Base-by-base conservation (phyloP, 1,140 invertebrate species). In the Cheumatopsyche charites region DNA sequence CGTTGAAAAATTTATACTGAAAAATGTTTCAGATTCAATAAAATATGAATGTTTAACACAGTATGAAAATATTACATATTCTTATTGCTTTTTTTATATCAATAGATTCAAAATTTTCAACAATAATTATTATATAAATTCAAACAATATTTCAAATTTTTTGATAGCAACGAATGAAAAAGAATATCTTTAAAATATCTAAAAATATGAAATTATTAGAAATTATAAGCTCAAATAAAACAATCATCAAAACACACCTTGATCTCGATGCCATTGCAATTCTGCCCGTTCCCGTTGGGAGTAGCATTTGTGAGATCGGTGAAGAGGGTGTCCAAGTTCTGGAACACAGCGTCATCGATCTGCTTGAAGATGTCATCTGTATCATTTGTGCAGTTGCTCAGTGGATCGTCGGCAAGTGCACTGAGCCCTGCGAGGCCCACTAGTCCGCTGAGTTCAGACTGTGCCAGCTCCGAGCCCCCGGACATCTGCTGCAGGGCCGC, bases 361-460 rank as follows among this genome's bases (percentile, higher is more conserved):
- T 91, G 89, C 75, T 90, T 90, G 67, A 92, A 87, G 63, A 92
- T 88, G 75, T 91, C 90, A 68, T 91, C 90, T 13, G 89, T 87
- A 74, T 90, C 88, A 21, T 80, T 80, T 42, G 80, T 77, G 75
- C 43, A 79, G 77, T 29, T 75, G 23, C 81, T 80, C 25, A 88
- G 80, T 3, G 1, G 87, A 84, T 23, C 88, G 87, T 71, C 90
- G 85, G 73, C 86, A 89, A 65, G 87, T 87, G 52, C 90, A 82
- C 81, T 90, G 89, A 13, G 89, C 88, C n/a, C 62, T 19, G 49
- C 52, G 15, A 43, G 21, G 15, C 67, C 61, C 43, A 19, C 62
- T 25, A 47, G n/a, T 26, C 71, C 49, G 55, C 55, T 58, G 9
- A 43, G 23, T 43, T 26, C 72, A 12, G 63, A 62, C 25, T 65